Evolutionary conservation across 2,888 invertebrate species (phyloP), one percentile per base, ranked within the genome.

Genomic region (Acleris laterana): DNA sequence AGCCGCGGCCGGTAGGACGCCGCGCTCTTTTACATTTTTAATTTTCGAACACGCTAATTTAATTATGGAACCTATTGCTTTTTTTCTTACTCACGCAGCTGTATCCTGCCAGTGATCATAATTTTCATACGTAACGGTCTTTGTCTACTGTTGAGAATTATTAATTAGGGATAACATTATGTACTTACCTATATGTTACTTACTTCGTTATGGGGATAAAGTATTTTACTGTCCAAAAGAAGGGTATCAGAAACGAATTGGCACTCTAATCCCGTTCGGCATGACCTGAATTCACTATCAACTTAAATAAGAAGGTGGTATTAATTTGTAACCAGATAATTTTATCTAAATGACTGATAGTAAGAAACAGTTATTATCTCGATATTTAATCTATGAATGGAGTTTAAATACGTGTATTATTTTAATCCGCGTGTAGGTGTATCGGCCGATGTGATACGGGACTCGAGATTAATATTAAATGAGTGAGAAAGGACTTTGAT

Each of bases 41-140:
- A 83, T 85, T 84, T 87, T 84, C 77, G 73, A 84, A 80, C 85
- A 90, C 85, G 91, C 91, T 93, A 93, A 93, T 93, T 93, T 90
- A 88, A 92, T 92, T 92, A 92, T 84, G 81, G 82, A 84, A 83
- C 82, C 79, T 82, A 76, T 79, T 83, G 80, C 79, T 80, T 82
- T 75, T 76, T 80, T 78, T 77, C 72, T 77, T 78, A 68, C 76
- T 70, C 77, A 76, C 77, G 83, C 92, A 88, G 85, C 84, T 89
- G 88, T 87, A 83, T 89, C 89, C 90, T 90, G 90, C 74, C 81
- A 68, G 82, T 73, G 74, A 79, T 81, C 74, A 83, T 85, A 81
- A 80, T 84, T 85, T 88, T 83, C 75, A 78, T 81, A 79, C 77
- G 74, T 84, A 86, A 88, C 88, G 84, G 85, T 81, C 73, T 74